Evolutionary conservation across 2,797 vertebrate species (phyloP), one percentile per base, ranked within the genome.

Genomic region (Sandelia bainsii): DNA sequence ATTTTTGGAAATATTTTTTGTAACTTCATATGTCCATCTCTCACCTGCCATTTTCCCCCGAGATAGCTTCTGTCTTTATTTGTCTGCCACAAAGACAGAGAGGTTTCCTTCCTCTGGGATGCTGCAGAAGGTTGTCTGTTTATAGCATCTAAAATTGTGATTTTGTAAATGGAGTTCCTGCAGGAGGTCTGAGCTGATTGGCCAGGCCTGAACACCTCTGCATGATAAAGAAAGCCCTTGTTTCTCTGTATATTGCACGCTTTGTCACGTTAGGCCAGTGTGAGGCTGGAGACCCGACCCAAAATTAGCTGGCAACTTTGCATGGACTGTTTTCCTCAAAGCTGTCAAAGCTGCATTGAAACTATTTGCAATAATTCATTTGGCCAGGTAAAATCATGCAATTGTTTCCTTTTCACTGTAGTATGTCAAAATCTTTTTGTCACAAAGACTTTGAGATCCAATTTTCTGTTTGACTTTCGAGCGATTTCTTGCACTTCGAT

Each of bases 211-310:
- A 48, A 46, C 46, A 32, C 84, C 80, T 74, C 74, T 23, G 69
- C 69, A 40, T 69, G 63, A 65, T 58, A 60, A 75, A 78, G 77
- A 86, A 82, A 92, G 93, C 92, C 92, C 92, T 93, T 90, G 85
- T 89, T 87, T 88, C 91, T 93, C 86, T 72, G 81, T 46, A 80
- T 93, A 94, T 94, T 93, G 92, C 93, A 92, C 92, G 44, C 87
- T 86, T 72, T 63, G 76, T 85, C 69, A 48, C 45, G 52, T 32
- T 53, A 69, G 89, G 82, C 89, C 89, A 69, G 83, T 73, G 58
- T 37, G 84, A 81, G 80, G 80, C 67, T 9, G 19, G 65, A 74
- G 76, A 50, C 62, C 3, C 59, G 70, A 63, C 74, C 73, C 42
- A 2, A 32, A 20, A 13, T 25, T 2, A 39, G 79, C 70, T 16